Evolutionary conservation across 92 coral and sea anemone species (phyloP).

Genomic region (Actinostola sp.): DNA sequence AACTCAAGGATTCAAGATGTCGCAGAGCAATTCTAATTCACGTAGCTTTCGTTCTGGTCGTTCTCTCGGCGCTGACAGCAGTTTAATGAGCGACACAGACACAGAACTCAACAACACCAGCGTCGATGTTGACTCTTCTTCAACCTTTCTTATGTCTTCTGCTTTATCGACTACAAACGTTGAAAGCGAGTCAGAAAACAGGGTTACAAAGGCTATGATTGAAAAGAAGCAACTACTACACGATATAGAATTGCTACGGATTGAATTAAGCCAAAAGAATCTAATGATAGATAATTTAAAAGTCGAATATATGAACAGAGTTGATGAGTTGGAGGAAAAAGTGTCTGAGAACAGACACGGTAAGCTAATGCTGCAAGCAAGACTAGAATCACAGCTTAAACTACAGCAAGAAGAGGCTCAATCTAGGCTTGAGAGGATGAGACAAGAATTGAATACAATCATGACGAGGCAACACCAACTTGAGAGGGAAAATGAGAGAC

Average conservation of each 20-base stretch:
- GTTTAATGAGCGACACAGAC: conserved; percentile 69
- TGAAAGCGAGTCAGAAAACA: conserved; percentile 79
- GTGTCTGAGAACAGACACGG: conserved; percentile 82
- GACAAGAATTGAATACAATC: conserved; percentile 75
- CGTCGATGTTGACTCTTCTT: conserved; percentile 70
- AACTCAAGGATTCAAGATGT: conserved; percentile 26
- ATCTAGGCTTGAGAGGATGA: conserved; percentile 73
- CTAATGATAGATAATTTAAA: conserved; percentile 89
- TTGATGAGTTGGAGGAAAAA: conserved; percentile 94
- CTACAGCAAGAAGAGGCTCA: conserved; percentile 89
- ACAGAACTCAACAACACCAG: conserved; percentile 61
- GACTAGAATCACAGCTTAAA: conserved; percentile 91
- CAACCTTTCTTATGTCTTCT: conserved; percentile 85
- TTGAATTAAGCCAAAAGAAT: conserved; percentile 92
- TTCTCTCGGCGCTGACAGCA: conserved; percentile 54
- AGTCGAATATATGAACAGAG: conserved; percentile 81
- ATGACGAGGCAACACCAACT: conserved; percentile 82
- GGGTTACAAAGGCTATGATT: conserved; percentile 86
- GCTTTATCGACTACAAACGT: conserved; percentile 85
- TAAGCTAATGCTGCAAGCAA: conserved; percentile 91
- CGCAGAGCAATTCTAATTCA: conserved; percentile 51
- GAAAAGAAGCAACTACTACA: conserved; percentile 92
- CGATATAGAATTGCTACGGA: conserved; percentile 85
- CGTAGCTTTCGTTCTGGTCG: conserved; percentile 39
- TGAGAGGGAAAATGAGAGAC: conserved; percentile 75